Percentiles rank a stretch among this genome's conserved stretches.
These are phyloP conservation scores for Heliopora coerulea DNA, from an alignment of 92 coral and sea anemone species.

Conservation along the genomic window DNA sequence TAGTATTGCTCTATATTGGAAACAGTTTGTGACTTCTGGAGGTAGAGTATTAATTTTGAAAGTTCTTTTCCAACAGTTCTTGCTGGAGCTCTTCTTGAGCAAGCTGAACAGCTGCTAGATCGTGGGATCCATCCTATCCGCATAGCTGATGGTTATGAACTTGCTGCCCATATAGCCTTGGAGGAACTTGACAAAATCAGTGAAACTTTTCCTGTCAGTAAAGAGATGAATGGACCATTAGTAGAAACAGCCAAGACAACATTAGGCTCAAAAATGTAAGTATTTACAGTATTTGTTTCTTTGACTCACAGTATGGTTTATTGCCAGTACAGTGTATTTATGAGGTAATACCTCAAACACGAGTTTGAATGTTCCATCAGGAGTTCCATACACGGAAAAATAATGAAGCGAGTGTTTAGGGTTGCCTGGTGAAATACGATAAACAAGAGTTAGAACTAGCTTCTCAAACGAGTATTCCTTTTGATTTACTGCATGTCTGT, in stretches of 20 bases:
- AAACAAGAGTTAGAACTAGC: no score
- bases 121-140: constrained; percentile 99
- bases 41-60: neutral
- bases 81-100: constrained; percentile 97
- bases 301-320: no score
- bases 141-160: constrained; percentile 98
- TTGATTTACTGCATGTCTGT: no score
- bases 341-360: no score
- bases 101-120: constrained; percentile 97
- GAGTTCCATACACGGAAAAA: no score
- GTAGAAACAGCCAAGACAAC: constrained; percentile 99
- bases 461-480: no score
- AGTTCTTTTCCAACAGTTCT: constrained; percentile 53
- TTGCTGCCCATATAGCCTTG: constrained; percentile 93
- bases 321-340: no score
- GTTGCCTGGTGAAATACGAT: no score
- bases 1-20: no score
- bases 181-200: constrained; percentile 87
- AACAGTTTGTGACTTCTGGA: no score
- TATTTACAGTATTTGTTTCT: neutral
- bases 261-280: constrained; percentile 97
- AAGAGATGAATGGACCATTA: constrained; percentile 70
- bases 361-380: no score
- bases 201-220: constrained; percentile 87
- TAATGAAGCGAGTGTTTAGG: no score